These are phyloP conservation scores for Propithecus deckenii DNA, from an alignment of 2,797 vertebrate genomes.

Conservation along the genomic window DNA sequence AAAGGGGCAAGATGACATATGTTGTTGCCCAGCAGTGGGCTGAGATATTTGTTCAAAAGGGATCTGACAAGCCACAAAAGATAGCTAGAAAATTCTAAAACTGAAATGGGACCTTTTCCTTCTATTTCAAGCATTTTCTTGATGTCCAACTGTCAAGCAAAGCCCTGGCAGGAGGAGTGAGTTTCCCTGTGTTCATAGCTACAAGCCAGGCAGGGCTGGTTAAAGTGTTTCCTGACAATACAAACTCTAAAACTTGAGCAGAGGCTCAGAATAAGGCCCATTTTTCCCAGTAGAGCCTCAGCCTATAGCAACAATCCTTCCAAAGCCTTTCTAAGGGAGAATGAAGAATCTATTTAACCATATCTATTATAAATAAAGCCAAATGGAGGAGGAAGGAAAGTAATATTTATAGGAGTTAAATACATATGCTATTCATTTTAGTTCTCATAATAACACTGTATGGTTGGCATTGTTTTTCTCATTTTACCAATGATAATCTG, in stretches of 20 bases:
- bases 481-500: neutral
- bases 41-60: constrained; percentile 32
- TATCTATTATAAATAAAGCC: neutral
- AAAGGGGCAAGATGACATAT: neutral
- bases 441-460: neutral
- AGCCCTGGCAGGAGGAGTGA: neutral
- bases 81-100: constrained; percentile 25
- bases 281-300: neutral
- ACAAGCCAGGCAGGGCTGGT: neutral
- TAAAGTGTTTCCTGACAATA: neutral
- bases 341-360: neutral
- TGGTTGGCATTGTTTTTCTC: neutral
- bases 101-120: neutral
- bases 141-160: neutral
- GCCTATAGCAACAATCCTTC: neutral
- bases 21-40: neutral
- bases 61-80: constrained; percentile 4
- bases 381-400: neutral
- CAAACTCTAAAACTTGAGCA: neutral
- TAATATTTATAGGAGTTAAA: neutral
- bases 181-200: neutral
- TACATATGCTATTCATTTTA: neutral
- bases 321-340: neutral
- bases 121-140: neutral
- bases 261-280: neutral